Evolutionary conservation across 2,797 vertebrate genomes (phyloP), one percentile per base, ranked within the genome.

Genomic region (Rousettus madagascariensis): DNA sequence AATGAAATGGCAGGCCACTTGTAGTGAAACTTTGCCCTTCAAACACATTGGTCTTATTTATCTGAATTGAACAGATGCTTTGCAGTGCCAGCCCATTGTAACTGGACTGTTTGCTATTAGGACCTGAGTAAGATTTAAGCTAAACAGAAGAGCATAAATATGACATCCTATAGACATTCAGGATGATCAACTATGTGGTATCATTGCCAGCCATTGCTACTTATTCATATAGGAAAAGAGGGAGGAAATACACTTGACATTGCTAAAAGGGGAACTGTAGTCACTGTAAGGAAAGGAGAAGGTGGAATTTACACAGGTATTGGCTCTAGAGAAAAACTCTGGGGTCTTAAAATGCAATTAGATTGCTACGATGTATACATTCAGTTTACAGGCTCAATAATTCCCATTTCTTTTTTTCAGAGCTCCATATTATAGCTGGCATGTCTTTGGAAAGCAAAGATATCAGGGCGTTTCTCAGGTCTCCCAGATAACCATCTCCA

Each of bases 111-210:
- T 97, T 92, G 77, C 96, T 98, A 90, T 57, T 57, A 97, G 95
- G 97, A 96, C 51, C 51, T 49, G 72, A 95, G 80, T 97, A 96
- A 98, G 94, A 98, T 97, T 98, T 97, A 96, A 98, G 92, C 97
- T 98, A 94, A 98, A 97, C 84, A 95, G 93, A 71, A 97, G 87
- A 71, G 90, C 95, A 96, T 80, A 97, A 97, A 97, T 95, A 97
- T 38, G 92, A 97, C 97, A 96, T 4, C 94, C 66, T 68, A 94
- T 92, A 96, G 96, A 95, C 88, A 94, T 96, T 97, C 96, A 96
- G 91, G 94, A 95, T 97, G 95, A 98, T 97, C 96, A 95, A 96
- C 95, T 95, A 84, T 97, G 95, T 71, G 90, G 96, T 97, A 97
- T 94, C 92, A 53, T 77, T 78, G 75, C 78, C 91, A 97, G 96